These are phyloP conservation scores for Cyphomyrmex costatus DNA, from an alignment of 1,140 invertebrate genomes.

Conservation along the genomic window DNA sequence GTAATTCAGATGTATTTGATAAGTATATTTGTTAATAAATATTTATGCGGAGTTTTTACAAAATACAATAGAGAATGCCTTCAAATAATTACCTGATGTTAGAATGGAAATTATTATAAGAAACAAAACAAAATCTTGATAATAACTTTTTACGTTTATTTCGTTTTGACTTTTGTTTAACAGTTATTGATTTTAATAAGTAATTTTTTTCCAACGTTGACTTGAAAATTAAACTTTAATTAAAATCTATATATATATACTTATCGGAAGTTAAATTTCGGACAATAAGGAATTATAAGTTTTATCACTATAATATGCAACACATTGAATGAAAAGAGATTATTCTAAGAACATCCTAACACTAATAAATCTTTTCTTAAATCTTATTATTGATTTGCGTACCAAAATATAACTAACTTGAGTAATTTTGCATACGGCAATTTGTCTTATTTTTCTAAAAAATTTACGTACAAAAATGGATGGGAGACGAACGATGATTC, in stretches of 20 bases:
- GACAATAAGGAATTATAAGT: neutral
- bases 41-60: too few species aligned
- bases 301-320: neutral
- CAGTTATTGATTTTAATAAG: slow-evolving; percentile 1
- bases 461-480: neutral
- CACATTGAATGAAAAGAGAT: neutral
- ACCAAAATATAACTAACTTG: neutral
- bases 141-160: neutral
- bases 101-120: too few species aligned
- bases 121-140: neutral
- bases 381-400: neutral
- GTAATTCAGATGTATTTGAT: slow-evolving; percentile 15
- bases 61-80: too few species aligned
- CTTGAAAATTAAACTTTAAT: neutral
- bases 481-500: neutral
- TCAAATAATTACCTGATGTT: too few species aligned
- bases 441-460: neutral
- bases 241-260: too few species aligned
- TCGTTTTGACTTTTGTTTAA: neutral
- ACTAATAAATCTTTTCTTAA: neutral
- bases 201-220: neutral
- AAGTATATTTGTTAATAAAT: too few species aligned
- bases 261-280: neutral
- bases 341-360: neutral
- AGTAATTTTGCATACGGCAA: neutral